Conservation (phyloP, 2,888 invertebrate genomes). For the Sylvicola fuscatus region DNA sequence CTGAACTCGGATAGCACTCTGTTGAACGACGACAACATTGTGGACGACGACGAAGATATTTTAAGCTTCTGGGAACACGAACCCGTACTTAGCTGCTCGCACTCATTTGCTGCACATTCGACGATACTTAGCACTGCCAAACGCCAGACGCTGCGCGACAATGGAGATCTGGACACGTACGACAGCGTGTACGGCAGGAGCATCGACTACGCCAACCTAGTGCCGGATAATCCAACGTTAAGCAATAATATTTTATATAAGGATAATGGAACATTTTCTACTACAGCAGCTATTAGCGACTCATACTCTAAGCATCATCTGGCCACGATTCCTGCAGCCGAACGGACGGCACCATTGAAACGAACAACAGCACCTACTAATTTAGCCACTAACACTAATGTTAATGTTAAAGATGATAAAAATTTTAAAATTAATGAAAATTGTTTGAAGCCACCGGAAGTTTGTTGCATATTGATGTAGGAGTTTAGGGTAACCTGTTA, state of each 20-base stretch:
- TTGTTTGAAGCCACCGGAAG: constrained; percentile 9
- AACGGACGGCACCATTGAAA: too few relatives aligned
- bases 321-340: too few relatives aligned
- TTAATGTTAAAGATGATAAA: constrained; percentile 3
- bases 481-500: too few relatives aligned
- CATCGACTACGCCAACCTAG: constrained; percentile 17
- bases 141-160: constrained; percentile 12
- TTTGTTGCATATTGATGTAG: constrained; percentile 11
- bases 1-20: too few relatives aligned
- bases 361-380: not conserved
- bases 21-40: constrained; percentile 6
- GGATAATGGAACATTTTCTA: constrained; percentile 3
- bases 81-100: not conserved
- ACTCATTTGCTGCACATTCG: too few relatives aligned
- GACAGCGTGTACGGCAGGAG: constrained; percentile 24
- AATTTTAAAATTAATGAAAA: constrained; percentile 3
- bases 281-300: too few relatives aligned
- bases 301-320: not conserved
- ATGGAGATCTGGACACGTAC: constrained; percentile 14
- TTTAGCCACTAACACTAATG: not conserved
- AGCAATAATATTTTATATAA: constrained; percentile 9
- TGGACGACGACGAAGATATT: constrained; percentile 4
- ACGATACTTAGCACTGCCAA: too few relatives aligned
- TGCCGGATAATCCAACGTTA: constrained; percentile 8
- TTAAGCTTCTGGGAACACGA: constrained; percentile 4